phyloP scores from a whole-genome alignment of 2,888 invertebrate species.

The Salpingus planirostris region DNA sequence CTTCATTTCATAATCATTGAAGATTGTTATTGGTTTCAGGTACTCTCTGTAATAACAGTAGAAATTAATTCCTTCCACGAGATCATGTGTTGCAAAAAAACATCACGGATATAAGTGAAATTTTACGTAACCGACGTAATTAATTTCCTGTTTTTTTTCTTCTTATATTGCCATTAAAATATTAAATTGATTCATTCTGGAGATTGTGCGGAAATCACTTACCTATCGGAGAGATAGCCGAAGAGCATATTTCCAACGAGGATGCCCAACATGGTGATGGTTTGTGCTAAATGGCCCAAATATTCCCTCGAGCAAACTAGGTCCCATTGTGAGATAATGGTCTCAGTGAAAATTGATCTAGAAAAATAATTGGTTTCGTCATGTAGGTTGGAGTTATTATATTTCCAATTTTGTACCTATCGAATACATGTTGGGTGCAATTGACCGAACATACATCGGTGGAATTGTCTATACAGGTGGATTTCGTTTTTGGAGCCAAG shows the following conservation, averaged over 20 bases:
- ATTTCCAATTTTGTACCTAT: too few relatives aligned
- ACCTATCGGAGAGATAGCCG: conserved; percentile 71
- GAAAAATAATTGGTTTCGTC: conserved; percentile 6
- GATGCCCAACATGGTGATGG: conserved; percentile 69
- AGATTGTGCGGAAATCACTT: too few relatives aligned
- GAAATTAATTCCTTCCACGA: too few relatives aligned
- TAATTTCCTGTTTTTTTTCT: neutral
- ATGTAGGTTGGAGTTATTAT: conserved; percentile 26
- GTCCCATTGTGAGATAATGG: conserved; percentile 68
- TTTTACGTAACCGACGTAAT: neutral
- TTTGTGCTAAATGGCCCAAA: conserved; percentile 66
- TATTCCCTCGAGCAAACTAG: conserved; percentile 59
- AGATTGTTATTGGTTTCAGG: too few relatives aligned
- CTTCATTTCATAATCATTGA: too few relatives aligned
- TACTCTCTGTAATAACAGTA: too few relatives aligned
- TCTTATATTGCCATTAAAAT: too few relatives aligned
- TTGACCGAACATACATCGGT: conserved; percentile 48
- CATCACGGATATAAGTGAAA: too few relatives aligned
- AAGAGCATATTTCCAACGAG: conserved; percentile 66
- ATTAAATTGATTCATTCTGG: too few relatives aligned
- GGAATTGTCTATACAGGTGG: conserved; percentile 37
- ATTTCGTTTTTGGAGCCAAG: conserved; percentile 58
- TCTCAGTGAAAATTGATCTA: conserved; percentile 54
- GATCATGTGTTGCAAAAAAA: too few relatives aligned
- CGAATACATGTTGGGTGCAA: conserved; percentile 52